Evolutionary conservation across 1,140 invertebrate genomes (phyloP), one percentile per base, ranked within the genome.

Genomic region (Myzus persicae): DNA sequence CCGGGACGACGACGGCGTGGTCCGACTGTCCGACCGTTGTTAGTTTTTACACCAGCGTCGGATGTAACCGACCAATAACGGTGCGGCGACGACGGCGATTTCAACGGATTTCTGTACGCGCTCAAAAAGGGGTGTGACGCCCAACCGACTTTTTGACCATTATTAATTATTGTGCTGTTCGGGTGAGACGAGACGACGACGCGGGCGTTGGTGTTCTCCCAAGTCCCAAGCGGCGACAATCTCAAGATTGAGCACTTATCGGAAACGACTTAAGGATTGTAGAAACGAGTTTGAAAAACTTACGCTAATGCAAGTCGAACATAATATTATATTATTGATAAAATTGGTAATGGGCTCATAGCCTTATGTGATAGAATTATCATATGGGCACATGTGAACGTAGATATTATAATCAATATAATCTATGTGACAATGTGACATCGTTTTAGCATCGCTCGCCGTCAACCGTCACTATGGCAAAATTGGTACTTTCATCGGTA

Each of bases 91-190:
- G 44, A 42, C 59, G 38, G 24, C 40, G 24, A 44, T 82, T 91
- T 51, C 91, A 93, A 93, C 91, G 91, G 81, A 93, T 93, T 93
- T 93, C 46, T 26, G 36, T 31, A 26, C 42, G 24, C 31, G 20
- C 7, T 8, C 31, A 18, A 76, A 44, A n/a, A 42, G 42, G n/a
- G 67, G 42, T 38, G 67, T 91, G 59, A 85, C 11, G 8, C 5
- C 36, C 44, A n/a, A n/a, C 59, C 31, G 59, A 76, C 31, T 76
- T 18, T n/a, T n/a, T n/a, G 59, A n/a, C 59, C 59, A 6, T n/a
- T 76, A 76, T n/a, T 76, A 14, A 76, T 76, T n/a, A 9, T 31
- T 0, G 24, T 67, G 59, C 59, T 31, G 59, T n/a, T 67, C 59
- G 59, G 8, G 31, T 31, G 31, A 67, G 31, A 67, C 59, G 31